Conservation (phyloP, 2,888 invertebrate species). For the Tetanocera ferruginea region DNA sequence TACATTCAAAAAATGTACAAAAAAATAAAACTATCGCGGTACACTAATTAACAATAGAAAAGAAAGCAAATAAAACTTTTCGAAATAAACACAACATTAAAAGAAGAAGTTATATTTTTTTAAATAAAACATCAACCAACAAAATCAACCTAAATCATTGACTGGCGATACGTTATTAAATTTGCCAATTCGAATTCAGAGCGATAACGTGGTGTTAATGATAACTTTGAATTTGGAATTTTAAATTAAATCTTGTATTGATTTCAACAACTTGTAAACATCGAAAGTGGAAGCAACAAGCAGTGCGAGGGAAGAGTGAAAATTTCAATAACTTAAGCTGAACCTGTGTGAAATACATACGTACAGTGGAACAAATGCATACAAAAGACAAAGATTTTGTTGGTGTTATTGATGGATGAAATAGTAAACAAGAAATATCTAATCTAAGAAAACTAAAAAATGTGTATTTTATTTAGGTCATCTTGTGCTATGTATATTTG, state of each 20-base stretch:
- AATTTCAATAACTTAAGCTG: background rate
- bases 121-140: background rate
- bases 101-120: background rate
- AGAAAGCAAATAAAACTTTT: background rate
- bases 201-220: background rate
- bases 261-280: constrained; percentile 7
- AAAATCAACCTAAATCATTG: background rate
- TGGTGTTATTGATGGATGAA: background rate
- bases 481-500: too few relatives aligned
- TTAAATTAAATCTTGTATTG: background rate
- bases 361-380: too few relatives aligned
- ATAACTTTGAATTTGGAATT: constrained; percentile 1
- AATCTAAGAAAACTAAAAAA: too few relatives aligned
- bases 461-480: too few relatives aligned
- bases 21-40: background rate
- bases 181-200: background rate
- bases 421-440: too few relatives aligned
- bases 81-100: background rate
- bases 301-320: background rate
- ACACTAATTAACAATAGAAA: background rate
- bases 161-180: constrained; percentile 3
- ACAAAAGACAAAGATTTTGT: background rate
- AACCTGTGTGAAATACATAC: too few relatives aligned
- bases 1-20: background rate
- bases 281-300: background rate